Base-by-base conservation (phyloP, 2,113 vertebrate genomes). In the Charina bottae region DNA sequence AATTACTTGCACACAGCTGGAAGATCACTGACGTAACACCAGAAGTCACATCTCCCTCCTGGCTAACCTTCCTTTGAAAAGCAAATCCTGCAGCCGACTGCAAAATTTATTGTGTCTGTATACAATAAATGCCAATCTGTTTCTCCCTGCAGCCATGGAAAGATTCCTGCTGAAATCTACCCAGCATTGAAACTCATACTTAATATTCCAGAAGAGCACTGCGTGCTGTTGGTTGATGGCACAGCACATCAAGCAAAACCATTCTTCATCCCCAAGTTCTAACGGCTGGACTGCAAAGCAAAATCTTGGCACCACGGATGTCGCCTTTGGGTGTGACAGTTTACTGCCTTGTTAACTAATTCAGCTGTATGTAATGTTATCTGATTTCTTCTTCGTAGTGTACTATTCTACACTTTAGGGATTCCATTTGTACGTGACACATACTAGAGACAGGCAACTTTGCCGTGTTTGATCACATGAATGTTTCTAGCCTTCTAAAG, bases 1-100 rank as follows among this genome's bases (percentile, higher is more conserved):
- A 83, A 72, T 6, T 12, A 33, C 23, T 46, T 12, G 46, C 33
- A 1, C 28, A 17, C 8, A 17, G n/a, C 26, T 37, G 11, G 33
- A 84, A 84, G 24, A 10, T 46, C 13, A 19, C 8, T 53, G 7
- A 9, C 19, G 10, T 21, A 53, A 68, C 60, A 24, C 7, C 28
- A 21, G 26, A 64, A 64, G 26, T 28, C 11, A 3, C 26, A 13
- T 62, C 89, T 91, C 33, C 83, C 94, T 92, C 87, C 84, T 62
- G 72, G 89, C 89, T 12, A 91, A 28, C 85, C 85, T 58, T 72
- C 62, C 90, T 94, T 88, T 92, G 49, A 62, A 90, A 93, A 91
- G 78, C 91, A 64, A 92, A 94, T 89, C 91, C 86, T 42, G 89
- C 59, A 54, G 90, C 89, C 64, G 42, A n/a, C 6, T 84, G 90